phyloP scores from a whole-genome alignment of 2,888 invertebrate species.

The Nasonovia ribisnigri region DNA sequence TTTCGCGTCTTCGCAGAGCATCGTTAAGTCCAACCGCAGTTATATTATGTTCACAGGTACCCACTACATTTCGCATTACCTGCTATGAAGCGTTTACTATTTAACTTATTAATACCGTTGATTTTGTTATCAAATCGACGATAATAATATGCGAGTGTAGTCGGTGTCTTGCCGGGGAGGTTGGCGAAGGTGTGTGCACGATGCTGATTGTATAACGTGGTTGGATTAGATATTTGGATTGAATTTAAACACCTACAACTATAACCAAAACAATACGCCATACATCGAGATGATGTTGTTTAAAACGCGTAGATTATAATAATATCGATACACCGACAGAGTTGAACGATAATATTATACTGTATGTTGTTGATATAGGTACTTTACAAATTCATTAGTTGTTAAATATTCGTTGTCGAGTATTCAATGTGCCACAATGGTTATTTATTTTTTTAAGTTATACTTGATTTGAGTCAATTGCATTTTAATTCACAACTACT shows the following conservation, averaged over 20 bases:
- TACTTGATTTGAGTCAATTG: neutral
- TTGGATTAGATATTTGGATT: neutral
- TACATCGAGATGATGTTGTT: neutral
- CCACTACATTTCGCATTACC: neutral
- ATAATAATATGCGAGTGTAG: neutral
- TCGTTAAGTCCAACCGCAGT: neutral
- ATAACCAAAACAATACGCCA: neutral
- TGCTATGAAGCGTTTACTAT: neutral
- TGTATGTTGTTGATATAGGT: neutral
- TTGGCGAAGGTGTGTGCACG: neutral
- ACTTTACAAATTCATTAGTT: neutral
- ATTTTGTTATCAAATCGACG: neutral
- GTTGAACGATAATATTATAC: neutral
- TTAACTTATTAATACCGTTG: neutral
- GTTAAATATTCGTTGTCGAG: neutral
- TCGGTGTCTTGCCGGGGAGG: neutral
- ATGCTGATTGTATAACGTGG: neutral
- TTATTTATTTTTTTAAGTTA: neutral
- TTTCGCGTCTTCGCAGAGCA: neutral
- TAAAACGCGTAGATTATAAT: neutral
- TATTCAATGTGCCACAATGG: neutral
- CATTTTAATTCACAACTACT: neutral
- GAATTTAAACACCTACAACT: neutral
- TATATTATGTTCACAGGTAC: neutral
- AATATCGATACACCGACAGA: neutral